Evolutionary conservation across 2,888 invertebrate species (phyloP).

Genomic region (Papilio demoleus): DNA sequence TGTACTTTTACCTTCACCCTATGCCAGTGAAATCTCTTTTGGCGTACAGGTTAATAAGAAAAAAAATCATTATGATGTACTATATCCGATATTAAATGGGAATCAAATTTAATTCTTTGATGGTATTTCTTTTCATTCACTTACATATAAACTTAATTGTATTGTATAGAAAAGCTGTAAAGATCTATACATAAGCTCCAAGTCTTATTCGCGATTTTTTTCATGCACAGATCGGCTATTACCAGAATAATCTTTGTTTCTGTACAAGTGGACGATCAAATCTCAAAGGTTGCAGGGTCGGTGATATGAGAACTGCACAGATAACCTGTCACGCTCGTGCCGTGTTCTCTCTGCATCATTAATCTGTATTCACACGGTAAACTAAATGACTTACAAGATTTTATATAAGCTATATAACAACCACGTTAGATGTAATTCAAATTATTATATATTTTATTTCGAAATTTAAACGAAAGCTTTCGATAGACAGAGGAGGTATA

Average conservation of each 20-base stretch:
- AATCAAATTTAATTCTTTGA: too few relatives aligned
- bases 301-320: conserved; percentile 13
- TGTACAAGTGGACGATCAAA: not conserved
- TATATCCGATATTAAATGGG: too few relatives aligned
- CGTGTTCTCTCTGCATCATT: conserved; percentile 4
- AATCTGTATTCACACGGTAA: conserved; percentile 4
- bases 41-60: too few relatives aligned
- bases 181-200: too few relatives aligned
- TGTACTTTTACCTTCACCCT: too few relatives aligned
- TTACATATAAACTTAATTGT: too few relatives aligned
- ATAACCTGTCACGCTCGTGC: conserved; percentile 29
- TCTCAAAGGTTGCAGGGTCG: conserved; percentile 20
- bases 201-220: not conserved
- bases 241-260: not conserved
- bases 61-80: too few relatives aligned
- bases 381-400: not conserved
- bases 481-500: not conserved
- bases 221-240: not conserved
- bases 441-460: too few relatives aligned
- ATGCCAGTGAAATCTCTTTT: too few relatives aligned
- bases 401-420: not conserved
- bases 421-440: not conserved
- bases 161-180: too few relatives aligned
- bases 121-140: too few relatives aligned
- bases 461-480: too few relatives aligned